phyloP scores from a whole-genome alignment of 2,888 invertebrate genomes.

The Caradrina kadenii region DNA sequence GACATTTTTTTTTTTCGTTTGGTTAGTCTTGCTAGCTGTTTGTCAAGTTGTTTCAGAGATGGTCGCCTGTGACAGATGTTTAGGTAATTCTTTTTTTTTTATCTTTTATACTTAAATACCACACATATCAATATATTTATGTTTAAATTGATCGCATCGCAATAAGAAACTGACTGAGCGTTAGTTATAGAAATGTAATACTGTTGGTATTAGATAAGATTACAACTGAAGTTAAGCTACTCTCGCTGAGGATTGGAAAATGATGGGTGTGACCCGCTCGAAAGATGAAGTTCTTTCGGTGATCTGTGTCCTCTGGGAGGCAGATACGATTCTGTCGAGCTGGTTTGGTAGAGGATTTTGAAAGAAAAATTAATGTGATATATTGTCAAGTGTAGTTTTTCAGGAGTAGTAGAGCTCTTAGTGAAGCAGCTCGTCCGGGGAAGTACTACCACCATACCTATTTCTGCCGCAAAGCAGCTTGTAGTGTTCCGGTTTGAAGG shows the following conservation, averaged over 20 bases:
- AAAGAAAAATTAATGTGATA: no score
- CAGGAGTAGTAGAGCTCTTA: no score
- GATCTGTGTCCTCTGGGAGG: no score
- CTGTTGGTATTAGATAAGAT: constrained; percentile 47
- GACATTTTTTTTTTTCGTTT: no score
- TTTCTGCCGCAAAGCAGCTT: no score
- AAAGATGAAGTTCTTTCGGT: no score
- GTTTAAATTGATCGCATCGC: constrained; percentile 24
- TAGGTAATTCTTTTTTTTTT: not conserved
- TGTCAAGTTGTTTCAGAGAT: not conserved
- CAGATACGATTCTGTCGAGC: not conserved
- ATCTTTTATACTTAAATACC: not conserved
- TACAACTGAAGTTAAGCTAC: constrained; percentile 30
- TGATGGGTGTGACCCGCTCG: constrained; percentile 22
- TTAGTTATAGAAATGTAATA: constrained; percentile 54
- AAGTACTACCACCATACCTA: no score
- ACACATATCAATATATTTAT: constrained; percentile 19
- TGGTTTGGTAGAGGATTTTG: not conserved
- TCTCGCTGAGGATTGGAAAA: constrained; percentile 19
- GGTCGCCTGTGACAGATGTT: not conserved
- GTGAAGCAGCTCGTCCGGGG: no score
- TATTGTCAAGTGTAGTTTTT: no score
- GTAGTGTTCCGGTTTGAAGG: no score
- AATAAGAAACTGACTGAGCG: constrained; percentile 13
- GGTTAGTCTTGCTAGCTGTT: not conserved